Percentiles rank a stretch among this genome's conserved stretches.
Conservation (phyloP, 2,113 vertebrate species). For the Cygnus atratus region DNA sequence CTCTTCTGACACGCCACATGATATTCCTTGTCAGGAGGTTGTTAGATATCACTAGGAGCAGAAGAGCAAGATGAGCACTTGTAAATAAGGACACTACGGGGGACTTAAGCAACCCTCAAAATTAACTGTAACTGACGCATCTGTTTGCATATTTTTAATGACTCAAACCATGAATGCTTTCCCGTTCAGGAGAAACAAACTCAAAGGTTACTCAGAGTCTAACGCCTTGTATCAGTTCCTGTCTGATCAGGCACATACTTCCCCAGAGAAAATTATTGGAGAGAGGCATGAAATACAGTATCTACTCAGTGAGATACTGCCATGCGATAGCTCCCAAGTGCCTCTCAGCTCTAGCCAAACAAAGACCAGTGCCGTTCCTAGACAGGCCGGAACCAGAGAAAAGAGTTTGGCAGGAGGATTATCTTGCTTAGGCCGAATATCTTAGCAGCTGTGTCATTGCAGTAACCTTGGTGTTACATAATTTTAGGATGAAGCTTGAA, state of each 20-base stretch:
- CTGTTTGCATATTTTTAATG: neutral
- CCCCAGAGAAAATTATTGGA: conserved; percentile 23
- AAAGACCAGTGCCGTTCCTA: neutral
- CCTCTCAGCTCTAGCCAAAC: neutral
- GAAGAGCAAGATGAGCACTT: neutral
- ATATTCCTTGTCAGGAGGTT: neutral
- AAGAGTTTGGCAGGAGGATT: neutral
- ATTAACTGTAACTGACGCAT: neutral
- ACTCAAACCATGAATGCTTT: neutral
- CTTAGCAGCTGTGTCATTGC: conserved; percentile 10
- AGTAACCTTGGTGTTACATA: neutral
- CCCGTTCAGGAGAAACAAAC: neutral
- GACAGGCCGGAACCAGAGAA: conserved; percentile 36
- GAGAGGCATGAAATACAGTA: neutral
- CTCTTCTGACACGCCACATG: neutral
- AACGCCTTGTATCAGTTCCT: neutral
- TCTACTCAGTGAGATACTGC: neutral
- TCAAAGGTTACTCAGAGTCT: neutral
- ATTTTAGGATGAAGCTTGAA: neutral
- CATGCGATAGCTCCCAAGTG: neutral
- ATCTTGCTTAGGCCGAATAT: neutral
- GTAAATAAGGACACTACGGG: neutral
- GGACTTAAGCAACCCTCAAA: neutral
- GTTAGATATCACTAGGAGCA: neutral
- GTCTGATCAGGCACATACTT: neutral